Conservation (phyloP, 2,888 invertebrate genomes). For the Anthoptus insignis region DNA sequence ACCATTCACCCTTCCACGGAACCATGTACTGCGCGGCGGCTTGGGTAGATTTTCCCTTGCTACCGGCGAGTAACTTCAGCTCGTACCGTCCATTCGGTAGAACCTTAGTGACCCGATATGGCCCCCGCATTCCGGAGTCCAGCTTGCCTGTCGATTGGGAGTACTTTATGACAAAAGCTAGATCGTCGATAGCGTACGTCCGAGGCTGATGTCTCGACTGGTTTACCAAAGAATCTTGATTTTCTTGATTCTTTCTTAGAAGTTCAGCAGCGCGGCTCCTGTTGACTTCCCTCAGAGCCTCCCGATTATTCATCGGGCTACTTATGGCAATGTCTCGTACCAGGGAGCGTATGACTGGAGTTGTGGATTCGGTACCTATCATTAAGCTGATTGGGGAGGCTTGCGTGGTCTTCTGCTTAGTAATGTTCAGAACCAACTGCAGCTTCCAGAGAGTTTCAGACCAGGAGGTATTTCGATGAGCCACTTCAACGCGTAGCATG, state of each 20-base stretch:
- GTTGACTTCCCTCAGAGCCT: background rate
- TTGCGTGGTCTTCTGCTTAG: constrained; percentile 15
- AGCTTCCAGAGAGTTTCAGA: constrained; percentile 17
- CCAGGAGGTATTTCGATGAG: constrained; percentile 22
- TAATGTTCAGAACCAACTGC: constrained; percentile 24
- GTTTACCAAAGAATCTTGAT: background rate
- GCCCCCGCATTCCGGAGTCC: background rate
- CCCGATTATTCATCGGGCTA: background rate
- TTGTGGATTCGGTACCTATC: constrained; percentile 5
- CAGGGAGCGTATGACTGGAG: background rate
- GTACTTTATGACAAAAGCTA: background rate
- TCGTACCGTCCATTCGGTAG: background rate
- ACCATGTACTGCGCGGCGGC: background rate
- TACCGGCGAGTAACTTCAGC: background rate
- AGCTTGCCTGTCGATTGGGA: background rate
- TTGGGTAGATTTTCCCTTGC: background rate
- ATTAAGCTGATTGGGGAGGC: background rate
- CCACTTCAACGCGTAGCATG: constrained; percentile 34
- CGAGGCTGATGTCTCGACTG: background rate
- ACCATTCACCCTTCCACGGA: background rate
- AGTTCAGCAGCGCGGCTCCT: background rate
- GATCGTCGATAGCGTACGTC: background rate
- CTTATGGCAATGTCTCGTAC: background rate
- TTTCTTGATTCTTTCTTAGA: background rate
- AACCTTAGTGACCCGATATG: background rate